Conservation (phyloP, 2,113 vertebrate genomes). For the Geococcyx californianus region DNA sequence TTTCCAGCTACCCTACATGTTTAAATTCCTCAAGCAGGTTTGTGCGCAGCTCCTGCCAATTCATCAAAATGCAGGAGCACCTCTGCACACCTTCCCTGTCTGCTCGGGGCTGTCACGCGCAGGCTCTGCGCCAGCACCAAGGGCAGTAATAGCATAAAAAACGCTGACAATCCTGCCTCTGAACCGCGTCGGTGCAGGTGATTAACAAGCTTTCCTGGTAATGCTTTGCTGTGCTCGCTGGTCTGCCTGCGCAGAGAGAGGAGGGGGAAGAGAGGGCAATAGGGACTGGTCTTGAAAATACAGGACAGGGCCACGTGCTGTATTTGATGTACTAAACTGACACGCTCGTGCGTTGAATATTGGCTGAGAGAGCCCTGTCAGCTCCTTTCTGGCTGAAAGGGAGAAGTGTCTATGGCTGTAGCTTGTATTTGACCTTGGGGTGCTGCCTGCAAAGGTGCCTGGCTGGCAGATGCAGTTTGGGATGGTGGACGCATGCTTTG, state of each 20-base stretch:
- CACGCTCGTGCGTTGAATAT: background rate
- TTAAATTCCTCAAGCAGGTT: background rate
- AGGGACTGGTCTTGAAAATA: background rate
- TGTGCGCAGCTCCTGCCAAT: background rate
- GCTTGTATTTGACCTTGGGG: background rate
- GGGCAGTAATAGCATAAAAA: background rate
- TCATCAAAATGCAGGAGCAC: background rate
- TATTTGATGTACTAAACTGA: background rate
- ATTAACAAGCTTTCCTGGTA: background rate
- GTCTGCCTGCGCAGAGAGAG: background rate
- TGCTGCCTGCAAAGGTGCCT: background rate
- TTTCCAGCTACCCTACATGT: background rate
- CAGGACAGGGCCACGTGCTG: rapidly evolving
- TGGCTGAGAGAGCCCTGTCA: background rate
- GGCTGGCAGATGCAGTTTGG: background rate
- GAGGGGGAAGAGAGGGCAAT: background rate
- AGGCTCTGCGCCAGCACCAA: background rate
- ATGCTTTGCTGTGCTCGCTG: background rate
- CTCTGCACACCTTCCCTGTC: background rate
- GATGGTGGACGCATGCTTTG: background rate
- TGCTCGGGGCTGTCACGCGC: background rate
- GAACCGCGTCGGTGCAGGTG: rapidly evolving
- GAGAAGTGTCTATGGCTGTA: background rate
- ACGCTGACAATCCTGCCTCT: background rate
- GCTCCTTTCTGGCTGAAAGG: background rate